Conservation (phyloP, 1,140 invertebrate species). For the Eubasilissa regina region DNA sequence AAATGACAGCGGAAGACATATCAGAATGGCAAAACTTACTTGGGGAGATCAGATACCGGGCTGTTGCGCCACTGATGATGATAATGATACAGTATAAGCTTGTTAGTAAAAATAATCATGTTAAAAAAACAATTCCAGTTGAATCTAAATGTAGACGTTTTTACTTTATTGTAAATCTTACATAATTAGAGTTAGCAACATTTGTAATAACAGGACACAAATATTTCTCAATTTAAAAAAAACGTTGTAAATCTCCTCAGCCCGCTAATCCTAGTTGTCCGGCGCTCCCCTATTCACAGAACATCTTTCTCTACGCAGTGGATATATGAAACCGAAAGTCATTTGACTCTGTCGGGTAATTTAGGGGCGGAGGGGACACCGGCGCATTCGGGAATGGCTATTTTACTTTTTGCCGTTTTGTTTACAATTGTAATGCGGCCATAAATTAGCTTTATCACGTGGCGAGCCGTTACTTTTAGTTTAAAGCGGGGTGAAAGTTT, state of each 20-base stretch:
- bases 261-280: conserved; percentile 24
- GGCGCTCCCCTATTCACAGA: conserved; percentile 5
- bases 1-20: too few species aligned
- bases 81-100: too few species aligned
- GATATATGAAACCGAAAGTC: conserved; percentile 60
- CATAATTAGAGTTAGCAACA: too few species aligned
- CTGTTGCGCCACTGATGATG: too few species aligned
- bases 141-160: too few species aligned
- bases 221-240: conserved; percentile 1
- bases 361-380: conserved; percentile 50
- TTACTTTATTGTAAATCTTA: too few species aligned
- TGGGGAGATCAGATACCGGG: too few species aligned
- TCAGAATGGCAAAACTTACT: too few species aligned
- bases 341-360: conserved; percentile 57
- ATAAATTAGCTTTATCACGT: conserved; percentile 58
- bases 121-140: too few species aligned
- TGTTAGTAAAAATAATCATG: too few species aligned
- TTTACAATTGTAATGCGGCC: conserved; percentile 60
- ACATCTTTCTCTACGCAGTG: conserved; percentile 47
- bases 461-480: conserved; percentile 34
- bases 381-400: conserved; percentile 55
- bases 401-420: conserved; percentile 60
- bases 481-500: conserved; percentile 31
- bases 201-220: too few species aligned
- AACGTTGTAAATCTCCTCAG: conserved; percentile 1